Base-by-base conservation (phyloP, 2,797 vertebrate genomes). In the Sternotherus odoratus region DNA sequence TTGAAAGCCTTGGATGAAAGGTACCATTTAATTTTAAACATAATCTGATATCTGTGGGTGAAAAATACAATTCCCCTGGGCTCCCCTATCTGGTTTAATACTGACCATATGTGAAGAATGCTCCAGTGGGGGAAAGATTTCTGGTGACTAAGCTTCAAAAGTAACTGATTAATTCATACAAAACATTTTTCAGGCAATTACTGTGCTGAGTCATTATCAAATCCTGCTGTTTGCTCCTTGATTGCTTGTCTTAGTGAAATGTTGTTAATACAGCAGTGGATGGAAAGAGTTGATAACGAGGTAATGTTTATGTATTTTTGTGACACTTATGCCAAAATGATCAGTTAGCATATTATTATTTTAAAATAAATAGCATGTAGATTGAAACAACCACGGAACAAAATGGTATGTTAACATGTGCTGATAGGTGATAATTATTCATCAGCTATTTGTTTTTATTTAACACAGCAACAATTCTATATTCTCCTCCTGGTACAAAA, bases 341-440 rank as follows among this genome's bases (percentile, higher is more conserved):
- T 94, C 92, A 91, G 83, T 96, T 89, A 86, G 87, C 46, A 69
- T 85, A 9, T 21, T 79, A 82, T 89, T 95, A 93, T 95, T 95
- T 93, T 94, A 83, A 94, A 97, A 93, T 92, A 96, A 96, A 96
- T 94, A 92, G 94, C 12, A 53, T 95, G 95, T 95, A 87, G 92
- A 96, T 92, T 94, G 95, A 53, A 94, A 21, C 21, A 83, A 83
- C 92, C 23, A 87, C 12, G 5, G 82, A 77, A 82, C 60, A 72
- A 88, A 91, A 91, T 66, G 89, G 51, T 63, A 82, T 93, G 93
- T 88, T 94, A 93, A 43, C 94, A 92, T 1, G 2, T 88, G 89
- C 17, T 50, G 82, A 84, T 86, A 77, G 92, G 36, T 95, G 95
- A 81, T 95, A 94, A 95, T 95, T 95, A 94, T 72, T 88, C 56